A percentile compares a stretch with the other conserved stretches of the same genome.
These are phyloP conservation scores for Dolichomitus sp. DNA, from an alignment of 2,888 invertebrate genomes.

Conservation along the genomic window DNA sequence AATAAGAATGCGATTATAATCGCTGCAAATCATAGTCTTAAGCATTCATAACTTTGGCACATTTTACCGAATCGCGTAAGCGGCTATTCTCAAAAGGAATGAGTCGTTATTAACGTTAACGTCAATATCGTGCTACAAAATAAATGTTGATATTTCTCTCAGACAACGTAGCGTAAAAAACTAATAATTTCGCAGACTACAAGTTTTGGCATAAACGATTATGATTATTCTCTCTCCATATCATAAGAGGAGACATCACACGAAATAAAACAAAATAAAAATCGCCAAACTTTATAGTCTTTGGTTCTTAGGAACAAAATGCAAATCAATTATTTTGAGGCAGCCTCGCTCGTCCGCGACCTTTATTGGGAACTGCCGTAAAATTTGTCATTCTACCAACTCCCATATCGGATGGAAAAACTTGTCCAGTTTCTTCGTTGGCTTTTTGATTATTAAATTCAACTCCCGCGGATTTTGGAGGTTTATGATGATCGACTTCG, in stretches of 20 bases:
- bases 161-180: background rate
- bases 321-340: background rate
- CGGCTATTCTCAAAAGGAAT: background rate
- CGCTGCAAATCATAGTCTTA: background rate
- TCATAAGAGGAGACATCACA: background rate
- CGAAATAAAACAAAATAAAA: background rate
- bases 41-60: constrained; percentile 4
- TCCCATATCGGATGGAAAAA: background rate
- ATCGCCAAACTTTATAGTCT: constrained; percentile 1
- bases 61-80: background rate
- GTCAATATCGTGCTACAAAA: background rate
- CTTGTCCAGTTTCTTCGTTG: background rate
- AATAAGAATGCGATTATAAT: background rate
- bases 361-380: background rate
- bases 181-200: background rate
- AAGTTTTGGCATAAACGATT: constrained; percentile 6
- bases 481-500: background rate
- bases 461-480: background rate
- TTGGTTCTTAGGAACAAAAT: background rate
- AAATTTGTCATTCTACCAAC: background rate
- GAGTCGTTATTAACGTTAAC: background rate
- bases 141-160: background rate
- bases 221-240: constrained; percentile 1
- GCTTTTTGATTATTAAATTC: background rate
- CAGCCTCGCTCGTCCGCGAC: background rate